Base-by-base conservation (phyloP, 2,888 invertebrate genomes). In the Hecatera dysodea region DNA sequence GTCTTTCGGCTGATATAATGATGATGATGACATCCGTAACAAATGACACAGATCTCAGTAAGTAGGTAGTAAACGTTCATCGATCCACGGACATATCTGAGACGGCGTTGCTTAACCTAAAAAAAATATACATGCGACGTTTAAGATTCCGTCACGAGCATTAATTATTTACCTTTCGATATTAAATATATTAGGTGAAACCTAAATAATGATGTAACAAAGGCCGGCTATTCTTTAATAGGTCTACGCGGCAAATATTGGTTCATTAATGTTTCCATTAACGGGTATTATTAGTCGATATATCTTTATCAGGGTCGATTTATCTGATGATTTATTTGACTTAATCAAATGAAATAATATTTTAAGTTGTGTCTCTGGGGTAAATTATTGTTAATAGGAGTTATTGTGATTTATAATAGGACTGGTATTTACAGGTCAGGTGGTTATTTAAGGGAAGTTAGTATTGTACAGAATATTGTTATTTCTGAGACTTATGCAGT, bases 291-390 rank as follows among this genome's bases (percentile, higher is more conserved):
- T 67, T 70, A 72, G n/a, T 46, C 59, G 52, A 72, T 84, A 70
- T 72, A 68, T 75, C 80, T 73, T 84, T 84, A 82, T 84, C 83
- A 70, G 60, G 19, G 22, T 42, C 62, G 36, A 75, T 82, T 81
- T 70, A 82, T 84, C 80, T 15, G 17, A 64, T 70, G 73, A 82
- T 82, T 75, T 82, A 79, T 82, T 56, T 19, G 42, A 72, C 69
- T 69, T 74, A 74, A 81, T 81, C 61, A 70, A 81, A 67, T 78
- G 57, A 62, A 76, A 75, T 61, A n/a, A 65, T 73, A 62, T 59
- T 84, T 81, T 67, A 60, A 59, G 50, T 46, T 52, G 42, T 5
- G 56, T 61, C 33, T 68, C 57, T 46, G 4, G 42, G 53, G 36
- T 48, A 46, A 67, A 60, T 78, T 68, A 65, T 65, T 57, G 64